Evolutionary conservation across 1,140 invertebrate genomes (phyloP).

Genomic region (Drosophila nigrodunni): DNA sequence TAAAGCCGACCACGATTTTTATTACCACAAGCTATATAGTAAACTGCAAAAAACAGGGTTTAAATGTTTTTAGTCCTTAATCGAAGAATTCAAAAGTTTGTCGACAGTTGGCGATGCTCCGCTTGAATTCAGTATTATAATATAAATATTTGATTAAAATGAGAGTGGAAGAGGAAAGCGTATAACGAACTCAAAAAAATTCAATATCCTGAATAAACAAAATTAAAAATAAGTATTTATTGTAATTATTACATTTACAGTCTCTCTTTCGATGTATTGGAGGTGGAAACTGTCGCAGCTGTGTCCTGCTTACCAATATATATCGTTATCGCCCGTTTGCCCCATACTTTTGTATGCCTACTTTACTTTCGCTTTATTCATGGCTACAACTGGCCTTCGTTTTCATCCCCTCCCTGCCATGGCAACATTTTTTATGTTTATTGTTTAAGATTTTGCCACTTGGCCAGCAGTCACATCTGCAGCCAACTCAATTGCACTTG

Average conservation of each 20-base stretch:
- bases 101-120: conserved; percentile 13
- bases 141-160: conserved; percentile 21
- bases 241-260: conserved; percentile 75
- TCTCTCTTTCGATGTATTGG: conserved; percentile 36
- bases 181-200: conserved; percentile 70
- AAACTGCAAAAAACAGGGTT: too few relatives aligned
- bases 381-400: conserved; percentile 45
- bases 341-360: conserved; percentile 42
- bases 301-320: conserved; percentile 42
- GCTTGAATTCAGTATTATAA: conserved; percentile 65
- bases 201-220: conserved; percentile 79
- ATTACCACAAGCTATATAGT: too few relatives aligned
- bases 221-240: conserved; percentile 82
- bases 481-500: conserved; percentile 57
- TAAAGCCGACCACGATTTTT: conserved; percentile 3
- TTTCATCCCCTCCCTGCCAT: not conserved
- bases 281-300: conserved; percentile 60
- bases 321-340: conserved; percentile 4
- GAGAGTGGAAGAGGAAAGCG: conserved; percentile 16
- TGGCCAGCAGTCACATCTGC: conserved; percentile 65
- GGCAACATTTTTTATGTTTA: conserved; percentile 73
- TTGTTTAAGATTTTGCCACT: conserved; percentile 70
- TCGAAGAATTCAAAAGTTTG: not conserved
- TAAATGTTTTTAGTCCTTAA: too few relatives aligned
- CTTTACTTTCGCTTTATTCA: conserved; percentile 72